A percentile compares a stretch with the other conserved stretches of the same genome.
phyloP scores from a whole-genome alignment of 2,888 invertebrate genomes.

The Morpho achilles region DNA sequence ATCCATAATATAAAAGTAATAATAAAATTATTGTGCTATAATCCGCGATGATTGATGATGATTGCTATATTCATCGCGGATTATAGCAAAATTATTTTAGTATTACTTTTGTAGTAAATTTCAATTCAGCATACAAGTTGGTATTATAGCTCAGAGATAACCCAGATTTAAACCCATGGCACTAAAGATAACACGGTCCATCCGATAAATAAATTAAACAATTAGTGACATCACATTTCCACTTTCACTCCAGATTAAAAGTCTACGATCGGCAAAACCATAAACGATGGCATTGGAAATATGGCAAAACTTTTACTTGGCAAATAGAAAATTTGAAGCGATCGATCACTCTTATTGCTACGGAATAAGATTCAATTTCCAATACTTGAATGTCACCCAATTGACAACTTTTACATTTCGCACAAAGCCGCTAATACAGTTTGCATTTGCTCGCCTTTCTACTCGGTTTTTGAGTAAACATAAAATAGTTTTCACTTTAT shows the following conservation, averaged over 20 bases:
- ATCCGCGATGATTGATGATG: no score
- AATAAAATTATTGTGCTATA: no score
- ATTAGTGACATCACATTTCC: constrained; percentile 1
- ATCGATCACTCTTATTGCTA: constrained; percentile 27
- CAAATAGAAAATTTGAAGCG: constrained; percentile 48
- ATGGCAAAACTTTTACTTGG: constrained; percentile 52
- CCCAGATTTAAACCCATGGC: no score
- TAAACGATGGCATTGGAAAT: constrained; percentile 17
- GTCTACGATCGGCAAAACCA: background rate
- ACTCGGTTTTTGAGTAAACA: constrained; percentile 21
- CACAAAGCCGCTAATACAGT: constrained; percentile 46
- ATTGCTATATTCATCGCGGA: no score
- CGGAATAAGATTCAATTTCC: constrained; percentile 29
- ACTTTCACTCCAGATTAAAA: constrained; percentile 12
- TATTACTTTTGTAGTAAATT: no score
- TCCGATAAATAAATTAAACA: background rate
- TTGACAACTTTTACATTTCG: constrained; percentile 58
- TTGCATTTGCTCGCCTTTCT: constrained; percentile 37
- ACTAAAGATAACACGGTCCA: no score
- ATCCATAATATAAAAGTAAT: no score
- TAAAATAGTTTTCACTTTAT: background rate
- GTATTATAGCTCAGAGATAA: no score
- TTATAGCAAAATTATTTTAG: no score
- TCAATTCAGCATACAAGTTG: no score
- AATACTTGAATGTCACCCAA: constrained; percentile 17